Conservation (phyloP, 2,797 vertebrate species). For the Leptoclinus maculatus region DNA sequence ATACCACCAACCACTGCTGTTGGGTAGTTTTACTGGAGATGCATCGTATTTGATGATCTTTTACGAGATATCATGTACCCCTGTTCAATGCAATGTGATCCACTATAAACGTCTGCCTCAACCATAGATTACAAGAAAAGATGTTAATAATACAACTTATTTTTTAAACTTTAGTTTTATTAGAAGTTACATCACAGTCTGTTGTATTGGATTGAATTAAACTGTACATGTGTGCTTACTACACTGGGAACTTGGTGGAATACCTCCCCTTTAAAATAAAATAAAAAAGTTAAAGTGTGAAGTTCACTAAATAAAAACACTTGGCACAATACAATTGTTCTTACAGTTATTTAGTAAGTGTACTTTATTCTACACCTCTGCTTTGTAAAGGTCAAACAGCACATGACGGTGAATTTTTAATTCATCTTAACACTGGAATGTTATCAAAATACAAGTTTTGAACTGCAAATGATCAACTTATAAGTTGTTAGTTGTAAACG, state of each 20-base stretch:
- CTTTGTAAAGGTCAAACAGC: conserved; percentile 22
- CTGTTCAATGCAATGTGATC: not conserved
- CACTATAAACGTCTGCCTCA: not conserved
- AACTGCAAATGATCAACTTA: conserved; percentile 39
- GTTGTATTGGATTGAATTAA: not conserved
- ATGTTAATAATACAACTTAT: not conserved
- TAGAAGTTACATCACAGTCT: not conserved
- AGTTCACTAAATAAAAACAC: not conserved
- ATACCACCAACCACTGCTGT: not conserved
- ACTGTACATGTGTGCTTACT: not conserved
- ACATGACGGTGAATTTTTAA: not conserved
- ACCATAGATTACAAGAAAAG: not conserved
- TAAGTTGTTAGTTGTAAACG: conserved; percentile 62
- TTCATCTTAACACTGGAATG: conserved; percentile 58
- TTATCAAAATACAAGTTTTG: conserved; percentile 58
- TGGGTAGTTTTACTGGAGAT: not conserved
- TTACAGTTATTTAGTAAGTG: not conserved
- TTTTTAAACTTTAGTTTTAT: not conserved
- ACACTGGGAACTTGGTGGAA: not conserved
- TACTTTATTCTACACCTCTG: conserved; percentile 26
- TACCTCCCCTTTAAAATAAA: not conserved
- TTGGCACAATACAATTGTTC: not conserved
- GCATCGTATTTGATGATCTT: not conserved
- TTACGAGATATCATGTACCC: not conserved
- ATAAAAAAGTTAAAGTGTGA: not conserved